Evolutionary conservation across 2,113 vertebrate species (phyloP).

Genomic region (Oryzias javanicus): DNA sequence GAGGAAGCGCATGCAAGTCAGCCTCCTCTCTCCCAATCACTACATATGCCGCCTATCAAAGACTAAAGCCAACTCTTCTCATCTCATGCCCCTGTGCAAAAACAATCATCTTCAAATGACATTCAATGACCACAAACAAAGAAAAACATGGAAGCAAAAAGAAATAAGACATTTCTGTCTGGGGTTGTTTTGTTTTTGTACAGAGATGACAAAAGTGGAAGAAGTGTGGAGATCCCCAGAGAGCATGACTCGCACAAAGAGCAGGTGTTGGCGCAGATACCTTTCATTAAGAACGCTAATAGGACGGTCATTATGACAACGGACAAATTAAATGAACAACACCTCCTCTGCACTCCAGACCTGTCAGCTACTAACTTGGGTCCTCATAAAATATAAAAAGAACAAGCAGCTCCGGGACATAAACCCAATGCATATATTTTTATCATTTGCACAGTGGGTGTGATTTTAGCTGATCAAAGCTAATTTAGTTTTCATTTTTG

Average conservation of each 20-base stretch:
- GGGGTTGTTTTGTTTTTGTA: neutral
- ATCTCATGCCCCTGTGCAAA: neutral
- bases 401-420: conserved; percentile 1
- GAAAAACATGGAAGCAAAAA: neutral
- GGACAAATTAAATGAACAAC: conserved; percentile 31
- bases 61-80: conserved; percentile 27
- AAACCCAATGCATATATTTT: neutral
- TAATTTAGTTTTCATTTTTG: too few relatives aligned
- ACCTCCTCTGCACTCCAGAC: conserved; percentile 15
- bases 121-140: too few relatives aligned
- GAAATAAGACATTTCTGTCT: neutral
- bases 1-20: conserved; percentile 17
- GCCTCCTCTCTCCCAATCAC: conserved; percentile 11
- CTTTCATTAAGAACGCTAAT: conserved; percentile 43
- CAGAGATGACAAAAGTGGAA: conserved; percentile 4
- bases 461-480: neutral
- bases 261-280: conserved; percentile 32
- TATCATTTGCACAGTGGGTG: neutral
- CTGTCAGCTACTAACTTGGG: conserved; percentile 2
- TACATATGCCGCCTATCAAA: conserved; percentile 13
- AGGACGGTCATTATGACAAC: conserved; percentile 26
- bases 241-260: conserved; percentile 6
- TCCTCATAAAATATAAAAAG: conserved; percentile 28
- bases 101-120: neutral
- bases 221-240: neutral